Percentiles rank a stretch among this genome's conserved stretches.
These are phyloP conservation scores for Isotomurus palustris DNA, from an alignment of 2,888 invertebrate genomes.

Conservation along the genomic window DNA sequence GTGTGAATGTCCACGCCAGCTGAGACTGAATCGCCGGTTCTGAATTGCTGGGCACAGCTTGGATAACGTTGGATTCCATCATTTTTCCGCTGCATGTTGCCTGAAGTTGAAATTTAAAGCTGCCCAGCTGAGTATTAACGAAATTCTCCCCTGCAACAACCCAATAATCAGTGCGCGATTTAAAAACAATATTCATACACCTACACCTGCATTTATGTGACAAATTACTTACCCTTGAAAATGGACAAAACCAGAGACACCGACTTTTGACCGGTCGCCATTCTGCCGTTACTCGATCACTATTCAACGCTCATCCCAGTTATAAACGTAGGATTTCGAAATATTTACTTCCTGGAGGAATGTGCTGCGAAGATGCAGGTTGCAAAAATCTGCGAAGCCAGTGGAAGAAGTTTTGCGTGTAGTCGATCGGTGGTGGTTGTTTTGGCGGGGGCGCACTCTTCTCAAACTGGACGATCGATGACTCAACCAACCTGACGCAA, in stretches of 20 bases:
- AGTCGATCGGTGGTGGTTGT: no score
- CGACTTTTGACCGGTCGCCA: slow-evolving; percentile 3
- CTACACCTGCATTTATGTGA: background rate
- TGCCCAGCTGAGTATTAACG: slow-evolving; percentile 20
- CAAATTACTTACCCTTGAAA: slow-evolving; percentile 26
- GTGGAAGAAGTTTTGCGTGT: no score
- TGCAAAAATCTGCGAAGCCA: no score
- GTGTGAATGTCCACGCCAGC: slow-evolving; percentile 23
- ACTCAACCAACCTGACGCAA: no score
- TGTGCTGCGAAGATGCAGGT: no score
- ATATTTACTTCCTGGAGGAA: no score
- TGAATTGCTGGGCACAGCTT: slow-evolving; percentile 9
- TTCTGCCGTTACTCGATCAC: background rate
- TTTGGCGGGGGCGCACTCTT: no score
- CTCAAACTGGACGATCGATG: no score
- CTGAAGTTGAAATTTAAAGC: slow-evolving; percentile 10
- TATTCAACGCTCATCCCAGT: no score
- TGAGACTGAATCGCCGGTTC: slow-evolving; percentile 32
- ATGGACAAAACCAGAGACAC: slow-evolving; percentile 22
- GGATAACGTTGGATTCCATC: slow-evolving; percentile 16
- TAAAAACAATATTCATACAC: background rate
- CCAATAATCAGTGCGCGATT: background rate
- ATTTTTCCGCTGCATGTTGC: slow-evolving; percentile 10
- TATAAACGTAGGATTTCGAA: no score
- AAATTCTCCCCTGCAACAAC: slow-evolving; percentile 30